Evolutionary conservation across 2,888 invertebrate species (phyloP).

Genomic region (Drosophila robusta): DNA sequence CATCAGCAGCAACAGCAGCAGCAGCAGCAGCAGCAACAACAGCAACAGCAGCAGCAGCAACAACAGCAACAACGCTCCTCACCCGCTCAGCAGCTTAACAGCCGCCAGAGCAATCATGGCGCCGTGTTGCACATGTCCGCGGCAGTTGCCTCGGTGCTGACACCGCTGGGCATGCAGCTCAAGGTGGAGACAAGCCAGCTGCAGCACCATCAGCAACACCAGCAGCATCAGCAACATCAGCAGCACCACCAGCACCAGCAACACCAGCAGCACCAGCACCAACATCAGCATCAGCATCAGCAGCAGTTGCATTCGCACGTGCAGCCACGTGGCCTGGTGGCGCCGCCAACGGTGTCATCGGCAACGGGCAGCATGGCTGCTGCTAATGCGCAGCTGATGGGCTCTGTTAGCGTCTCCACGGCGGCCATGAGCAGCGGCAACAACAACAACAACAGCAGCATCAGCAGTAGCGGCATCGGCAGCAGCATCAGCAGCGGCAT

Average conservation of each 20-base stretch:
- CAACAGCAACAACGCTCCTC: constrained; percentile 78
- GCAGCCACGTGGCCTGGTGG: constrained; percentile 28
- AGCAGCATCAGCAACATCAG: constrained; percentile 44
- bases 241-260: constrained; percentile 33
- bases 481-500: constrained; percentile 21
- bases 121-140: constrained; percentile 46
- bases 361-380: constrained; percentile 35
- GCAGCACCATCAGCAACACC: constrained; percentile 66
- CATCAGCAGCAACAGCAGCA: constrained; percentile 61
- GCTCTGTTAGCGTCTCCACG: constrained; percentile 42
- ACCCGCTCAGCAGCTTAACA: constrained; percentile 85
- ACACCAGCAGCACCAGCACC: constrained; percentile 35
- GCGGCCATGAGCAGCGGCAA: constrained; percentile 29
- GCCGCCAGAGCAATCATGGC: constrained; percentile 65
- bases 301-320: constrained; percentile 30
- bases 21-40: constrained; percentile 70
- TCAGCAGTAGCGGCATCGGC: constrained; percentile 15
- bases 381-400: constrained; percentile 30
- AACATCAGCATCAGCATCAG: constrained; percentile 34
- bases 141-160: constrained; percentile 44
- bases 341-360: constrained; percentile 32
- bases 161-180: constrained; percentile 83
- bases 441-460: background rate
- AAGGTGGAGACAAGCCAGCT: constrained; percentile 88
- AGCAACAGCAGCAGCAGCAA: constrained; percentile 84